Conservation (phyloP, 2,888 invertebrate species). For the Habrosyne pyritoides region DNA sequence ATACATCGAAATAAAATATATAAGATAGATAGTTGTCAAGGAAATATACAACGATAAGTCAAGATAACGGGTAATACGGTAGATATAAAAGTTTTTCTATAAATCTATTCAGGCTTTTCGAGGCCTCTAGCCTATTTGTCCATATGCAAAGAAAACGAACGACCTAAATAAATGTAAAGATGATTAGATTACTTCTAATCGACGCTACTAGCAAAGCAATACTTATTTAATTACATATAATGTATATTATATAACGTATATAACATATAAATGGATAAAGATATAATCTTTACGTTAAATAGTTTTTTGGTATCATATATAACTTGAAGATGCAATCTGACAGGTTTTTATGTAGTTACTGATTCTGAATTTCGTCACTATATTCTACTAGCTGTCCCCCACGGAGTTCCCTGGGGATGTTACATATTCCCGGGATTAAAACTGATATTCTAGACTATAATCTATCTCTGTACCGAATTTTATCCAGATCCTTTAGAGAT, state of each 20-base stretch:
- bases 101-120: neutral
- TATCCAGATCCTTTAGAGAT: too few species aligned
- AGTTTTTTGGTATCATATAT: neutral
- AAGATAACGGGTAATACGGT: neutral
- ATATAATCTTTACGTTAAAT: too few species aligned
- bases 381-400: too few species aligned
- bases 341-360: too few species aligned
- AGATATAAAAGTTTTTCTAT: neutral
- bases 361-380: too few species aligned
- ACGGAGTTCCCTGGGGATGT: too few species aligned
- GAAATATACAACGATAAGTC: constrained; percentile 18
- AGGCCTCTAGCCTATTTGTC: neutral
- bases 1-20: constrained; percentile 16
- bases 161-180: neutral
- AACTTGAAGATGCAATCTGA: too few species aligned
- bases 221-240: neutral
- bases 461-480: too few species aligned
- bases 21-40: constrained; percentile 32
- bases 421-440: too few species aligned
- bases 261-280: neutral
- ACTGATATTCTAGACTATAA: too few species aligned
- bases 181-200: neutral
- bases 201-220: neutral
- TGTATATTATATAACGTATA: neutral
- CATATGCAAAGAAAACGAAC: neutral